Evolutionary conservation across 1,140 invertebrate genomes (phyloP), one percentile per base, ranked within the genome.

Genomic region (Drosophila pachea): DNA sequence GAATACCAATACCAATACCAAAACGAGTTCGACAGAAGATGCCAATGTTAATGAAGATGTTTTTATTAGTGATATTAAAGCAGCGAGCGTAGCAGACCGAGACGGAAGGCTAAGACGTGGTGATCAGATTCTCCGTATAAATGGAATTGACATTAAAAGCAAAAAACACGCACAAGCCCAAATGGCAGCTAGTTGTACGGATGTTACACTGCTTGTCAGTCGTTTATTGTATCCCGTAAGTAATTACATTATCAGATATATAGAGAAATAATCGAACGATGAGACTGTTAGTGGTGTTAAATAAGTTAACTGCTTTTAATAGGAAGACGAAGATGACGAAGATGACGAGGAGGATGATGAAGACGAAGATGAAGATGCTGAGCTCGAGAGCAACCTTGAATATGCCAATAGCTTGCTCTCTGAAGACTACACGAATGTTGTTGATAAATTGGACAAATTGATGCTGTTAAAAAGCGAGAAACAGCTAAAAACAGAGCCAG

Each of bases 101-200:
- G 93, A 95, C 88, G 94, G 94, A 8, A 90, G 93, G 47, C 90
- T 95, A 5, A 88, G 92, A 52, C 92, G 94, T 76, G 94, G 94
- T 35, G 94, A 95, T 90, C 94, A 95, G 90, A 94, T 95, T 69
- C 88, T 95, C 60, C 93, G 92, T 82, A 90, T 92, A 35, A 92
- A 92, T 63, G 92, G 92, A 9, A 90, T 90, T 64, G 91, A 92
- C 71, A 90, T 92, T 4, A 91, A 91, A 54, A 92, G 90, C 69
- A 91, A 91, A 70, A 91, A 92, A 64, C 91, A 92, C 59, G 92
- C 91, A 0, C 91, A 92, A 88, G 89, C 90, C 5, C 82, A 67
- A 42, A 74, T 84, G 9, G 67, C 76, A 1, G 73, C 92, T 68
- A 92, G 91, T 64, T 90, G 89, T 62, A 91, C 89, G 67, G 89